Percentiles rank a stretch among this genome's conserved stretches.
phyloP scores from a whole-genome alignment of 2,888 invertebrate species.

The Prostheceraeus crozeri region DNA sequence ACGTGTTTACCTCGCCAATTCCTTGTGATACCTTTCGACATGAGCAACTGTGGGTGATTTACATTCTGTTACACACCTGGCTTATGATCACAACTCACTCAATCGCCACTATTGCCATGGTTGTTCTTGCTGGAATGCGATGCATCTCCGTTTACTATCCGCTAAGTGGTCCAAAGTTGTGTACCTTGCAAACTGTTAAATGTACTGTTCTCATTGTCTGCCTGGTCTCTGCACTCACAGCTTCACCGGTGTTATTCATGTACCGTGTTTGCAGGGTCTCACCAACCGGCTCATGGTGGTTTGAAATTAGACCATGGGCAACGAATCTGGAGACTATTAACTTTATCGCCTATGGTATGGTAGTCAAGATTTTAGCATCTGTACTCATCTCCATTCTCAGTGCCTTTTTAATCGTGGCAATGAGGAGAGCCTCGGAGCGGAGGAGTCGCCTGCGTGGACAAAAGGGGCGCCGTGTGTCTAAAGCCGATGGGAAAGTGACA shows the following conservation, averaged over 20 bases:
- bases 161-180: no score
- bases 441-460: conserved; percentile 23
- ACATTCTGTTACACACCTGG: conserved; percentile 7
- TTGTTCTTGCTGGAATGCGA: conserved; percentile 31
- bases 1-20: conserved; percentile 10
- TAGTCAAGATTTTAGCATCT: conserved; percentile 26
- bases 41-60: neutral
- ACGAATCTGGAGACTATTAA: conserved; percentile 2
- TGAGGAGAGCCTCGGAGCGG: conserved; percentile 22
- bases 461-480: neutral
- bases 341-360: conserved; percentile 30
- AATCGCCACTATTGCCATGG: conserved; percentile 21
- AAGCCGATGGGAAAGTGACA: neutral
- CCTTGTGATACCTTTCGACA: conserved; percentile 18
- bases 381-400: conserved; percentile 28
- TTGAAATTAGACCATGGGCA: conserved; percentile 1
- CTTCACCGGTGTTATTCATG: no score
- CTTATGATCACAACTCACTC: conserved; percentile 26
- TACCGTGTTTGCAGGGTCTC: no score
- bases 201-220: neutral
- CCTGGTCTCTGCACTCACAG: neutral
- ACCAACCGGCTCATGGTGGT: no score
- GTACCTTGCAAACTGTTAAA: conserved; percentile 10
- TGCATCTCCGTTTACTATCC: conserved; percentile 10
- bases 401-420: conserved; percentile 16